Evolutionary conservation across 2,888 invertebrate genomes (phyloP).

Genomic region (Drosophila pegasa): DNA sequence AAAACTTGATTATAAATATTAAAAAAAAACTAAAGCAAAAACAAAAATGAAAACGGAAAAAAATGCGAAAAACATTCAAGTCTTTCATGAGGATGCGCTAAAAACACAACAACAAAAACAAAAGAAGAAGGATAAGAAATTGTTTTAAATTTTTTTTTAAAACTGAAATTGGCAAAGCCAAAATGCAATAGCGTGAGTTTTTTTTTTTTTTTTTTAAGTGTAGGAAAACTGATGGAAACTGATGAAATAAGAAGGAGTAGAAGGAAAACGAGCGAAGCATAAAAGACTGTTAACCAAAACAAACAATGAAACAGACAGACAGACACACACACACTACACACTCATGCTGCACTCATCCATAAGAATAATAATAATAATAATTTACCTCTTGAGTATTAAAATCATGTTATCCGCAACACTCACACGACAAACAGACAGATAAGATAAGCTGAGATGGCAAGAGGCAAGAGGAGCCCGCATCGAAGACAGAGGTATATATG

Average conservation of each 20-base stretch:
- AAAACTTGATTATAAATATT: slow-evolving; percentile 74
- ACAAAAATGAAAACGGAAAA: slow-evolving; percentile 35
- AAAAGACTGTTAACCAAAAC: slow-evolving; percentile 56
- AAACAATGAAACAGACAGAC: slow-evolving; percentile 20
- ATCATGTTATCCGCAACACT: slow-evolving; percentile 18
- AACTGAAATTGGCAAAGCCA: slow-evolving; percentile 47
- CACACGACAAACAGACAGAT: slow-evolving; percentile 10
- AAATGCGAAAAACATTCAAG: slow-evolving; percentile 18
- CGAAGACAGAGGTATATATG: background rate
- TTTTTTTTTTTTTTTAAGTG: slow-evolving; percentile 3
- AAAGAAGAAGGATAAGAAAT: slow-evolving; percentile 14
- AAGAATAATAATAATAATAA: slow-evolving; percentile 16
- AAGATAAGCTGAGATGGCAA: background rate
- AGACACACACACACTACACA: slow-evolving; percentile 5
- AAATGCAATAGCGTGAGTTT: slow-evolving; percentile 17
- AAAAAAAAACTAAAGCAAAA: slow-evolving; percentile 61
- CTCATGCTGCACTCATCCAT: slow-evolving; percentile 10
- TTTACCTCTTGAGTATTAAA: slow-evolving; percentile 59
- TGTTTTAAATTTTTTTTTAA: slow-evolving; percentile 26
- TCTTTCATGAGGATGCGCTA: slow-evolving; percentile 47
- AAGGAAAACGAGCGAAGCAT: slow-evolving; percentile 47
- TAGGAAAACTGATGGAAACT: slow-evolving; percentile 16
- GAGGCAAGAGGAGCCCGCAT: background rate
- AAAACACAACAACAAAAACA: slow-evolving; percentile 14
- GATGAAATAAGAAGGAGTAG: slow-evolving; percentile 19